Conservation (phyloP, 2,888 invertebrate genomes). For the Caradrina clavipalpis region DNA sequence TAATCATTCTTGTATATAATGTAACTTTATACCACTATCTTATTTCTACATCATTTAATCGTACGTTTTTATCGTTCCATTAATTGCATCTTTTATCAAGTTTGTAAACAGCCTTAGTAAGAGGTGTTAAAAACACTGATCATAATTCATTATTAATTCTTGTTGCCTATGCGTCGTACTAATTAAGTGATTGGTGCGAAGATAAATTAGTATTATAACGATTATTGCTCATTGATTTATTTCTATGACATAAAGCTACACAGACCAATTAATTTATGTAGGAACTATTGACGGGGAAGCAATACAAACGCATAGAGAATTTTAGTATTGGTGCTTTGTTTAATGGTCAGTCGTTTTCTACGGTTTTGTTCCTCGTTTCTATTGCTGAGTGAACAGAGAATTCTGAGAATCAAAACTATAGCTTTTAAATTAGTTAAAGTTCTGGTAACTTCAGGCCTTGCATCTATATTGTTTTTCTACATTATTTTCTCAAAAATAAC, state of each 20-base stretch:
- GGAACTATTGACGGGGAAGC: slow-evolving; percentile 18
- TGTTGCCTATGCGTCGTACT: slow-evolving; percentile 78
- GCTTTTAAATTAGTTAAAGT: neutral
- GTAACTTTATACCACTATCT: neutral
- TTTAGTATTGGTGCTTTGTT: neutral
- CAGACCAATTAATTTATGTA: slow-evolving; percentile 45
- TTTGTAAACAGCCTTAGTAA: slow-evolving; percentile 35
- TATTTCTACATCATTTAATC: neutral
- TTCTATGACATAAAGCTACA: slow-evolving; percentile 50
- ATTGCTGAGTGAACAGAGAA: neutral
- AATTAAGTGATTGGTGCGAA: slow-evolving; percentile 79
- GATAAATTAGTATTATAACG: slow-evolving; percentile 79
- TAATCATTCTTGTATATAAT: neutral
- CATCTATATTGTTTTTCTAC: too few species aligned
- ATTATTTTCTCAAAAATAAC: too few species aligned
- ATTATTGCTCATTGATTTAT: slow-evolving; percentile 82
- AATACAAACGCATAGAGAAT: slow-evolving; percentile 7
- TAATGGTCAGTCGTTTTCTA: neutral
- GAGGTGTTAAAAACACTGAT: slow-evolving; percentile 62
- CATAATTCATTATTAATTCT: slow-evolving; percentile 75
- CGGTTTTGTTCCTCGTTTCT: neutral
- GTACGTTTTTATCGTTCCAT: neutral
- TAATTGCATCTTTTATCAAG: slow-evolving; percentile 23
- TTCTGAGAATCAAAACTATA: neutral
- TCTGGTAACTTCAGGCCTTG: neutral